Evolutionary conservation across 2,888 invertebrate species (phyloP), one percentile per base, ranked within the genome.

Genomic region (Patella pellucida): DNA sequence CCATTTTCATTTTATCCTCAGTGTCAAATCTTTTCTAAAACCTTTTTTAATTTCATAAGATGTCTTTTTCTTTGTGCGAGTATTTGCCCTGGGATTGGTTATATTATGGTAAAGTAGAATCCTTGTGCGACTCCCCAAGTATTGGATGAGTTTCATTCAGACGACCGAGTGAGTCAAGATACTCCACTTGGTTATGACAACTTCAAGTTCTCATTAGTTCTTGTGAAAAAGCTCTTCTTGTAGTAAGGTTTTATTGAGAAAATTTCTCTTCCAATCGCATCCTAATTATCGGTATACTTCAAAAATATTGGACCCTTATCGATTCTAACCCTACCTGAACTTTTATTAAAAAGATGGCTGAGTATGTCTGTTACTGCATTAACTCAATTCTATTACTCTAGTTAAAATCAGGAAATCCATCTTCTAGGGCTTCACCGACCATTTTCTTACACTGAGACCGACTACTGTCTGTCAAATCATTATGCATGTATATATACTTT

Each of bases 261-360:
- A 56, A 72, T 16, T 56, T 72, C 72, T 54, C n/a, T 41, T 7
- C 31, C 27, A 72, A 56, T 54, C 31, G 15, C 14, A 27, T 51
- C 51, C 56, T 72, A 72, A 56, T 72, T 41, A 72, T 72, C 56
- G 50, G 62, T 72, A 62, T 62, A 56, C 72, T 62, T 72, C 19
- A 56, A 16, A 62, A 56, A 52, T 31, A 72, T 50, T 72, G 56
- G 41, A 31, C 62, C 31, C 31, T 62, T 41, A 23, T 62, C 41
- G 56, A 31, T 72, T 62, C 56, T 41, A 31, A 14, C 50, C 12
- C 23, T 54, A n/a, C 16, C 31, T 41, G 70, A 62, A 62, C 41
- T 52, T 62, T 72, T 54, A 23, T 62, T 19, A 23, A 19, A 62
- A 62, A 23, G 9, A 23, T 62, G 23, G 19, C 23, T 62, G 23